These are phyloP conservation scores for Sycophaga agraensis DNA, from an alignment of 1,140 invertebrate species.

Conservation along the genomic window DNA sequence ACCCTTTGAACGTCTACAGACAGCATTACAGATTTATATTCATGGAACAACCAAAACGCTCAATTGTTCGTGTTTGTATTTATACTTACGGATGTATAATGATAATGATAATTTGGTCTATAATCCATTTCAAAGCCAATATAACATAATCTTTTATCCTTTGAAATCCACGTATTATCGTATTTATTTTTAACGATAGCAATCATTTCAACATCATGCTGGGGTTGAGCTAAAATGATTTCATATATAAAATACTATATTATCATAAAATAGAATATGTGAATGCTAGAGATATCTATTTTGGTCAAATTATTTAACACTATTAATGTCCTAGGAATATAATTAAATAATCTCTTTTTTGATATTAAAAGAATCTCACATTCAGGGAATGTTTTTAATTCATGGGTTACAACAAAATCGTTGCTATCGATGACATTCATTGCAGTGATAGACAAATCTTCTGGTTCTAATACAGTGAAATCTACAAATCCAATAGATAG, in stretches of 20 bases:
- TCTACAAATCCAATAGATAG: conserved; percentile 75
- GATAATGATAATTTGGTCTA: conserved; percentile 13
- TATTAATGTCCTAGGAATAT: no score
- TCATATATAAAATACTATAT: no score
- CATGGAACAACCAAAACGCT: no score
- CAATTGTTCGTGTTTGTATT: no score
- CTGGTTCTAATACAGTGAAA: conserved; percentile 78
- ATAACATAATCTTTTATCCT: conserved; percentile 72
- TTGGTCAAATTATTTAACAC: no score
- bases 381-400: conserved; percentile 57
- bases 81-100: conserved; percentile 32
- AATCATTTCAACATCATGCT: conserved; percentile 62
- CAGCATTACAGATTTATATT: no score
- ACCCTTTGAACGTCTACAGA: no score
- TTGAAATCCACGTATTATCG: conserved; percentile 62
- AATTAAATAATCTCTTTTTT: no score
- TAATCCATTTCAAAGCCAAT: conserved; percentile 67
- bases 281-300: no score
- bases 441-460: conserved; percentile 74
- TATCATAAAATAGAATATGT: no score
- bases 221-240: neutral
- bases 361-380: neutral
- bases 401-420: conserved; percentile 70
- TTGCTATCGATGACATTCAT: neutral
- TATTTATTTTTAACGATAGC: conserved; percentile 69